Evolutionary conservation across 1,140 invertebrate species (phyloP).

Genomic region (Micrasema longulum): DNA sequence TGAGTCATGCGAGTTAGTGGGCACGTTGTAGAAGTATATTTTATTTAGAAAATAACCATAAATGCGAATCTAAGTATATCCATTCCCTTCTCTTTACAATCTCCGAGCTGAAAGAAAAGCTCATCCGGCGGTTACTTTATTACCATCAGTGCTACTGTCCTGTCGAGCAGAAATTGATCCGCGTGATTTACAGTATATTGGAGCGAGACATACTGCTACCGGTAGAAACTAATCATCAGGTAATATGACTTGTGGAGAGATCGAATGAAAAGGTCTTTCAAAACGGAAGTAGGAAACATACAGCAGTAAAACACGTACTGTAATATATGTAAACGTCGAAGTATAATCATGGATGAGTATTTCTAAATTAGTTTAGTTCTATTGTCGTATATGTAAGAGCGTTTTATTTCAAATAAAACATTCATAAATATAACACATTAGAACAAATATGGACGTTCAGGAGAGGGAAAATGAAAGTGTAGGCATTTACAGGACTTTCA

Average conservation of each 20-base stretch:
- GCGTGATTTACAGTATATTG: constrained; percentile 36
- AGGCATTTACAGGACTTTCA: too few relatives aligned
- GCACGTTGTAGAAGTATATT: constrained; percentile 8
- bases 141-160: constrained; percentile 20
- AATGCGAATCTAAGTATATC: not conserved
- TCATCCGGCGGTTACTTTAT: constrained; percentile 2
- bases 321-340: too few relatives aligned
- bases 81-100: constrained; percentile 12
- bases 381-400: too few relatives aligned
- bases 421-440: too few relatives aligned
- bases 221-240: constrained; percentile 6
- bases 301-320: too few relatives aligned
- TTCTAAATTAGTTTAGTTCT: too few relatives aligned
- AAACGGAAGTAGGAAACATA: too few relatives aligned
- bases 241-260: constrained; percentile 9
- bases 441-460: too few relatives aligned
- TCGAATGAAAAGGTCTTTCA: not conserved
- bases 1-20: not conserved
- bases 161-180: constrained; percentile 29
- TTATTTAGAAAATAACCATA: not conserved
- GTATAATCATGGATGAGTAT: too few relatives aligned
- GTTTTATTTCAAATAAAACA: too few relatives aligned
- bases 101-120: constrained; percentile 1
- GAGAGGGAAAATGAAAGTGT: too few relatives aligned
- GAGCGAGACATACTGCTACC: constrained; percentile 17